Evolutionary conservation across 1,140 invertebrate species (phyloP).

Genomic region (Lepeophtheirus salmonis): DNA sequence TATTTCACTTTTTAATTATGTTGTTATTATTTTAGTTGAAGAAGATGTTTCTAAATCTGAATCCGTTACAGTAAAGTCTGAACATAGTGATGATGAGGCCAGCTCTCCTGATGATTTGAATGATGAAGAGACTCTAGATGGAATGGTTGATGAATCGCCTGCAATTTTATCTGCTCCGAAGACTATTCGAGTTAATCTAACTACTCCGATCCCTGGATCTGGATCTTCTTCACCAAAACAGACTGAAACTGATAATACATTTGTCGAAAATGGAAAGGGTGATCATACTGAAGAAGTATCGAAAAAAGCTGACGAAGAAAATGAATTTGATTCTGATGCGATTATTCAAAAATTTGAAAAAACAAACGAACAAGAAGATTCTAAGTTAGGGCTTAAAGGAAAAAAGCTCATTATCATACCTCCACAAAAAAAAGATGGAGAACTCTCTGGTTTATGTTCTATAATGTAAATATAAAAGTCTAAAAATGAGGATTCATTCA

Average conservation of each 20-base stretch:
- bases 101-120: too few species aligned
- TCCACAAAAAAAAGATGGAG: not conserved
- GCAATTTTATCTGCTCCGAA: not conserved
- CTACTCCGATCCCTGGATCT: not conserved
- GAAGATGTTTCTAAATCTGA: too few species aligned
- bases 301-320: not conserved
- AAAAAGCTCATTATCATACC: conserved; percentile 8
- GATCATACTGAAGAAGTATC: not conserved
- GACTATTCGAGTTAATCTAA: not conserved
- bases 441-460: conserved; percentile 9
- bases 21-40: too few species aligned
- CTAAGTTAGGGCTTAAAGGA: not conserved
- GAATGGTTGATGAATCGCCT: not conserved
- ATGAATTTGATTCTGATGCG: conserved; percentile 12
- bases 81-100: too few species aligned
- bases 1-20: too few species aligned
- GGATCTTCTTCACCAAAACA: not conserved
- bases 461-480: conserved; percentile 14
- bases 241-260: not conserved
- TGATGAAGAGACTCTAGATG: not conserved
- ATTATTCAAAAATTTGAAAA: not conserved
- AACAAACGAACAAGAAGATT: not conserved
- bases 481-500: too few species aligned
- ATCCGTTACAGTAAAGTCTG: too few species aligned
- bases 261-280: not conserved